These are phyloP conservation scores for Sminthurinus aureus DNA, from an alignment of 2,888 invertebrate species.

Conservation along the genomic window DNA sequence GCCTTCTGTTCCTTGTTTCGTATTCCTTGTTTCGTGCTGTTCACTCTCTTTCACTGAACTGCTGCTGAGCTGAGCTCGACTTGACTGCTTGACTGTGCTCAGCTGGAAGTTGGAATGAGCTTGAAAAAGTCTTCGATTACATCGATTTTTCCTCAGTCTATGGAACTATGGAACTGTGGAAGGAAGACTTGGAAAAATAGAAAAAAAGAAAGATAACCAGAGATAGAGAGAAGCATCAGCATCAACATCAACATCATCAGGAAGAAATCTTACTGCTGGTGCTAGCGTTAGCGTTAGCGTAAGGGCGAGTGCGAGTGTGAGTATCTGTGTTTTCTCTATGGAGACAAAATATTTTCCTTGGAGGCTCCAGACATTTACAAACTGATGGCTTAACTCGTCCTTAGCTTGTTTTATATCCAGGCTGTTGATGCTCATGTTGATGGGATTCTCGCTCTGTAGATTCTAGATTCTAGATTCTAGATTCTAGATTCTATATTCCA, in stretches of 20 bases:
- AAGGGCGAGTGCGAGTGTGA: not conserved
- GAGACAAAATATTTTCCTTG: conserved; percentile 15
- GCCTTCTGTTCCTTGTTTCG: too few relatives aligned
- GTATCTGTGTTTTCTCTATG: conserved; percentile 19
- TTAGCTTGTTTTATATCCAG: not conserved
- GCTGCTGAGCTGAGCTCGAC: too few relatives aligned
- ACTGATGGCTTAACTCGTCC: conserved; percentile 29
- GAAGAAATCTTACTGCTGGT: too few relatives aligned
- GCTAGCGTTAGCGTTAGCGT: too few relatives aligned
- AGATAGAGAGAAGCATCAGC: too few relatives aligned
- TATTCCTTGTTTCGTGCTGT: too few relatives aligned
- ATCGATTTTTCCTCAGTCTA: conserved; percentile 8
- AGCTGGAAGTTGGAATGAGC: not conserved
- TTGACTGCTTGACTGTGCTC: too few relatives aligned
- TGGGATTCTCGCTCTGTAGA: too few relatives aligned
- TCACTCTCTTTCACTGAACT: too few relatives aligned
- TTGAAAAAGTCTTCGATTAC: conserved; percentile 12
- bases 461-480: too few relatives aligned
- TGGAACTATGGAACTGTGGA: not conserved
- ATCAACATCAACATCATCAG: too few relatives aligned
- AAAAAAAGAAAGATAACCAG: not conserved
- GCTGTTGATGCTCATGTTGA: not conserved
- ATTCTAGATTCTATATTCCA: too few relatives aligned
- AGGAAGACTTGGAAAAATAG: not conserved
- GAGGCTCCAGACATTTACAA: conserved; percentile 17